Evolutionary conservation across 2,888 invertebrate species (phyloP).

Genomic region (Heliothis peltigera): DNA sequence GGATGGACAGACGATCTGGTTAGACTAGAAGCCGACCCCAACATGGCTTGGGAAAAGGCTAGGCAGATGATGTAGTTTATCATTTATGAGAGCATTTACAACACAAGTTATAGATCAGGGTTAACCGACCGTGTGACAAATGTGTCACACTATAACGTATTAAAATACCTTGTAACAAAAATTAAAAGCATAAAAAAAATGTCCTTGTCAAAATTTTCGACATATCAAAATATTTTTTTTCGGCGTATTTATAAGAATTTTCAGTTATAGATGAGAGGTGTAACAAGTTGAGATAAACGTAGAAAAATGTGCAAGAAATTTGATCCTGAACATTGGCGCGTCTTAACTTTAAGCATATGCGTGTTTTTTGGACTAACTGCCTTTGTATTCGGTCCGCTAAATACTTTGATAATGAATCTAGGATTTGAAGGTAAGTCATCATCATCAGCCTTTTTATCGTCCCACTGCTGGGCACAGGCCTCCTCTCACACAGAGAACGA

Average conservation of each 20-base stretch:
- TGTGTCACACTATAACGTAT: too few species aligned
- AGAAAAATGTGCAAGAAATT: constrained; percentile 9
- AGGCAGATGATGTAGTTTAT: too few species aligned
- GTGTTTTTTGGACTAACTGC: background rate
- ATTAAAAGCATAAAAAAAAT: background rate
- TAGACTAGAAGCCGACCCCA: too few species aligned
- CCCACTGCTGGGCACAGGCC: too few species aligned
- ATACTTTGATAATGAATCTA: background rate
- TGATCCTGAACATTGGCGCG: background rate
- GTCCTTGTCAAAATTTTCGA: background rate
- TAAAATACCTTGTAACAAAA: background rate
- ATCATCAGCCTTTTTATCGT: too few species aligned
- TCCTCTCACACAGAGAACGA: too few species aligned
- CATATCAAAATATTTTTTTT: constrained; percentile 3
- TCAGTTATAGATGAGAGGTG: background rate
- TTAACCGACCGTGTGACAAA: too few species aligned
- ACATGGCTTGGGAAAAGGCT: too few species aligned
- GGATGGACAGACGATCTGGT: too few species aligned
- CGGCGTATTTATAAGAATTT: background rate
- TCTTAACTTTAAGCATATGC: background rate
- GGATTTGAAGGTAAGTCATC: constrained; percentile 15
- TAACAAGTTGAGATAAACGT: background rate
- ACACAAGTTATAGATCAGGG: too few species aligned
- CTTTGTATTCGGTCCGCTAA: constrained; percentile 15
- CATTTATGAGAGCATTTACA: too few species aligned